phyloP scores from a whole-genome alignment of 1,140 invertebrate genomes.

The Yoshiicerus persimilis region DNA sequence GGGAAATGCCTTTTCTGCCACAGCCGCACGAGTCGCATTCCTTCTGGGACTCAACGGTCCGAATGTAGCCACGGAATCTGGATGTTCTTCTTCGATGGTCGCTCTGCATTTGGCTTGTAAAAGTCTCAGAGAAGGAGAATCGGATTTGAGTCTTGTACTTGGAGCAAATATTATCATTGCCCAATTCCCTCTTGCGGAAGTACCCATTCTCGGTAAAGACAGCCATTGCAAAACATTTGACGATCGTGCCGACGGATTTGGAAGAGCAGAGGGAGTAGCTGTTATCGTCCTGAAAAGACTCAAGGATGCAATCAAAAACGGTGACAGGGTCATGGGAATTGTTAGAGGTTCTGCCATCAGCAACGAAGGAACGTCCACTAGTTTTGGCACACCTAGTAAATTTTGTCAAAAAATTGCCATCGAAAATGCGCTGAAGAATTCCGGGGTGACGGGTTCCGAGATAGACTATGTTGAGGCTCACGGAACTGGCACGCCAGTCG shows the following conservation, averaged over 20 bases:
- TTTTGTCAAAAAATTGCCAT: constrained; percentile 57
- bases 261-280: not conserved
- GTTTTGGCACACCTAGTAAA: constrained; percentile 12
- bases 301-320: not conserved
- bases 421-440: constrained; percentile 58
- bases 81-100: not conserved
- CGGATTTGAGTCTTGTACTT: not conserved
- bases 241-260: not conserved
- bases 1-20: not conserved
- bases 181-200: not conserved
- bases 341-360: not conserved
- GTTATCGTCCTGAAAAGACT: not conserved
- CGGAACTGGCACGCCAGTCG: constrained; percentile 62
- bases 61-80: not conserved
- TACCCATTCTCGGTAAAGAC: not conserved
- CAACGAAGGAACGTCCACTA: not conserved
- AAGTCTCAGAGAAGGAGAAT: not conserved
- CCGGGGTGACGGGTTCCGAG: constrained; percentile 56
- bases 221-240: not conserved
- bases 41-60: not conserved
- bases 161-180: not conserved
- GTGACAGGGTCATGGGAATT: not conserved
- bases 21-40: not conserved
- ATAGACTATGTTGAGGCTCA: constrained; percentile 63
- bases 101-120: not conserved